phyloP scores from a whole-genome alignment of 2,888 invertebrate genomes.

The Pyrgus malvae region DNA sequence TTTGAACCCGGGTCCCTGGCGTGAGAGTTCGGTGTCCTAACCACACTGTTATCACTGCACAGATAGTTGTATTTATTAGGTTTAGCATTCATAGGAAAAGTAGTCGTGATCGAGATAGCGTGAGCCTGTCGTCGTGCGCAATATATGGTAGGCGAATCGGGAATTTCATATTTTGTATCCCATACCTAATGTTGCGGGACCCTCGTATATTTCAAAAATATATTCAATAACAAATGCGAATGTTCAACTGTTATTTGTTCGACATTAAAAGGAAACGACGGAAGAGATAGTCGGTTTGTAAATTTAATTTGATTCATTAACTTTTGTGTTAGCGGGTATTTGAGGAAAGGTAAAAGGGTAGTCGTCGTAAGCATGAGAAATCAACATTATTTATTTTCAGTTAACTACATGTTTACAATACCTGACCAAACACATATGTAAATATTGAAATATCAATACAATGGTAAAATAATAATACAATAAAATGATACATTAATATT shows the following conservation, averaged over 20 bases:
- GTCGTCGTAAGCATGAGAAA: too few relatives aligned
- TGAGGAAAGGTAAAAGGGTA: too few relatives aligned
- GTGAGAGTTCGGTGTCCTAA: not conserved
- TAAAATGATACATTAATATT: too few relatives aligned
- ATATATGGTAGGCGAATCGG: constrained; percentile 49
- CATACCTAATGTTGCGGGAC: constrained; percentile 26
- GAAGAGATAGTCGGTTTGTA: constrained; percentile 10
- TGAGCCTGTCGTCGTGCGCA: constrained; percentile 48
- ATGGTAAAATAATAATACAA: too few relatives aligned
- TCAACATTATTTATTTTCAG: too few relatives aligned
- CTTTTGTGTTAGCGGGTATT: not conserved
- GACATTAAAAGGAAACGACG: not conserved
- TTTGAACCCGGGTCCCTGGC: too few relatives aligned
- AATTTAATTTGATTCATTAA: constrained; percentile 1
- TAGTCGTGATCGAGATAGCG: constrained; percentile 59
- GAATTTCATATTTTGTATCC: constrained; percentile 56
- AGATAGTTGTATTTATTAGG: constrained; percentile 31
- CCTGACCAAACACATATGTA: too few relatives aligned
- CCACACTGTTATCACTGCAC: too few relatives aligned
- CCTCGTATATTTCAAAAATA: constrained; percentile 16
- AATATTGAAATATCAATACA: too few relatives aligned
- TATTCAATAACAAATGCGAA: constrained; percentile 20
- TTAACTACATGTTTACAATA: too few relatives aligned
- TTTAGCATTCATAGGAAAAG: constrained; percentile 44
- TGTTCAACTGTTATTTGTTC: constrained; percentile 22